phyloP scores from a whole-genome alignment of 2,888 invertebrate genomes.

The Andrena trimmerana region DNA sequence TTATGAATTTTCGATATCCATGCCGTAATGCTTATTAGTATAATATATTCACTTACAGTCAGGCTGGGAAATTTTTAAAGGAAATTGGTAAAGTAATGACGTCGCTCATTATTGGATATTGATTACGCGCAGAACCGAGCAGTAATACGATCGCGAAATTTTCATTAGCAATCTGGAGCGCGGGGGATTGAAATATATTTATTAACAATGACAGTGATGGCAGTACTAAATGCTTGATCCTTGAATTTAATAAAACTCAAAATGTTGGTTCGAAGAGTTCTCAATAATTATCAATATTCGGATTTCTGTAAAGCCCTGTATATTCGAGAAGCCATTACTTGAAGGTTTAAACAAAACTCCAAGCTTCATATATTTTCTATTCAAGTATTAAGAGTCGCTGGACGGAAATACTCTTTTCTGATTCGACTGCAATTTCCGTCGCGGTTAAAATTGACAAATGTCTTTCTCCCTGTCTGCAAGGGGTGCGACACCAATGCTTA shows the following conservation, averaged over 20 bases:
- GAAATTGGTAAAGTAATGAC: constrained; percentile 12
- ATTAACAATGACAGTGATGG: too few relatives aligned
- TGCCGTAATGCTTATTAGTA: constrained; percentile 1
- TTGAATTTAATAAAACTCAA: too few relatives aligned
- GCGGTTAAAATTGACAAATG: constrained; percentile 35
- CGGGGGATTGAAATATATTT: too few relatives aligned
- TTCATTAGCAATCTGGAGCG: constrained; percentile 11
- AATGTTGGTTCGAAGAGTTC: too few relatives aligned
- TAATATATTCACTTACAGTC: constrained; percentile 9
- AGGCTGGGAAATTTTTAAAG: constrained; percentile 18
- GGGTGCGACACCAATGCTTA: constrained; percentile 20
- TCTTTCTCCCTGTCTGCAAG: not conserved
- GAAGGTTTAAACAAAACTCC: not conserved
- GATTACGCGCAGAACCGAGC: constrained; percentile 14
- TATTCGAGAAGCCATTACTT: not conserved
- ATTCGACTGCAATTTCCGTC: not conserved
- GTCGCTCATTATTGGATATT: constrained; percentile 20
- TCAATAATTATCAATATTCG: too few relatives aligned
- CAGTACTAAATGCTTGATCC: too few relatives aligned
- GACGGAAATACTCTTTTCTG: not conserved
- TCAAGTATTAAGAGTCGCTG: not conserved
- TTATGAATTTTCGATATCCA: not conserved
- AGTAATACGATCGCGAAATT: constrained; percentile 32
- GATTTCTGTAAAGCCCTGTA: not conserved
- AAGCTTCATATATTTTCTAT: not conserved